Base-by-base conservation (phyloP, 1,140 invertebrate genomes). In the Maniola jurtina region DNA sequence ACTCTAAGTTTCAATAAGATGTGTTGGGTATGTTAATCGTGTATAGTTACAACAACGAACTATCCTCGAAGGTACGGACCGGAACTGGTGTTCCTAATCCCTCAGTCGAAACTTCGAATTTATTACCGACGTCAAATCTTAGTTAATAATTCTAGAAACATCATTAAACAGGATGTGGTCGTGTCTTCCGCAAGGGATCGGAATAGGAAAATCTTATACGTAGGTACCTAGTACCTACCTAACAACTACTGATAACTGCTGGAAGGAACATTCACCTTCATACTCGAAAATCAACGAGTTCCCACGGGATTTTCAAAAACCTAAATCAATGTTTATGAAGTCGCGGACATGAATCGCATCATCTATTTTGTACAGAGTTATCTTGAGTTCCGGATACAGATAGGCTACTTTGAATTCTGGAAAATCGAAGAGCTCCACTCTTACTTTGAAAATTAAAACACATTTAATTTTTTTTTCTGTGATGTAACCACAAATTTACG, bases 61-160 rank as follows among this genome's bases (percentile, higher is more conserved):
- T 48, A 76, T 80, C 76, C 77, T 80, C 14, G 35, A 79, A 80
- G 81, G 64, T 79, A 79, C 65, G 73, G 80, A 84, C 85, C 85
- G 85, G 87, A 88, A 86, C 76, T 64, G 52, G 67, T 14, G 62
- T 75, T 77, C 80, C 78, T 75, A 68, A 78, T 79, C 83, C 85
- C 79, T 82, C 76, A 72, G 77, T 66, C 70, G 74, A 84, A 87
- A 84, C 81, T 88, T 84, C 60, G 52, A 77, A 86, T 86, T 87
- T 83, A 77, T 80, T 69, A 77, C 64, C 55, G 77, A 78, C 73
- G 73, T 81, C 83, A 80, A 76, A 84, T 87, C 83, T 86, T 89
- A 88, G 80, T 89, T 89, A 89, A 88, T 89, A 83, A 88, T 88
- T 88, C 84, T 78, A 83, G 83, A 88, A 86, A 85, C 84, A 89